Percentiles rank a stretch among this genome's conserved stretches.
Conservation (phyloP, 2,113 vertebrate species). For the Phalacrocorax carbo region DNA sequence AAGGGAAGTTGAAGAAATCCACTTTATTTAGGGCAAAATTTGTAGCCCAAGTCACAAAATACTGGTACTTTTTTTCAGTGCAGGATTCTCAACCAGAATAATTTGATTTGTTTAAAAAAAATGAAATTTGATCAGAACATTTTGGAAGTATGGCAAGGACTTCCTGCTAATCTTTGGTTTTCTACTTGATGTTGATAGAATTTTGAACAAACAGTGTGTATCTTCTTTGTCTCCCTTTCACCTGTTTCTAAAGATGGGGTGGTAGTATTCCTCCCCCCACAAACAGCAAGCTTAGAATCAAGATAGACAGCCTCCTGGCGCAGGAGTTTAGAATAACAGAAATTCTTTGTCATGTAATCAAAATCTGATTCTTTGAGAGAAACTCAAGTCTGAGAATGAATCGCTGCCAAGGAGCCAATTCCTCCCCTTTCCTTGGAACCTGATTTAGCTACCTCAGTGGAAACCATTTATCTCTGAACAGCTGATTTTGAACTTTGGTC, state of each 20-base stretch:
- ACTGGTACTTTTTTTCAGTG: neutral
- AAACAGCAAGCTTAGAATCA: neutral
- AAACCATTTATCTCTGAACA: neutral
- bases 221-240: neutral
- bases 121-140: neutral
- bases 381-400: neutral
- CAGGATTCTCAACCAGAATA: neutral
- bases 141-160: neutral
- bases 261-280: neutral
- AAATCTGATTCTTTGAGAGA: neutral
- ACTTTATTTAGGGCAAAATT: neutral
- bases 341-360: neutral
- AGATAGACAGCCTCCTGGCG: neutral
- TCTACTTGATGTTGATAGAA: neutral
- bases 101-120: neutral
- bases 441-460: neutral
- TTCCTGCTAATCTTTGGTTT: neutral
- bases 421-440: neutral
- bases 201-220: neutral
- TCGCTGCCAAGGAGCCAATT: neutral
- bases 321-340: neutral
- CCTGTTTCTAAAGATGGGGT: neutral
- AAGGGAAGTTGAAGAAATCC: neutral
- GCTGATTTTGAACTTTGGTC: neutral
- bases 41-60: neutral